A percentile compares a stretch with the other conserved stretches of the same genome.
Evolutionary conservation across 2,888 invertebrate species (phyloP).

Genomic region (Mesoligia furuncula): DNA sequence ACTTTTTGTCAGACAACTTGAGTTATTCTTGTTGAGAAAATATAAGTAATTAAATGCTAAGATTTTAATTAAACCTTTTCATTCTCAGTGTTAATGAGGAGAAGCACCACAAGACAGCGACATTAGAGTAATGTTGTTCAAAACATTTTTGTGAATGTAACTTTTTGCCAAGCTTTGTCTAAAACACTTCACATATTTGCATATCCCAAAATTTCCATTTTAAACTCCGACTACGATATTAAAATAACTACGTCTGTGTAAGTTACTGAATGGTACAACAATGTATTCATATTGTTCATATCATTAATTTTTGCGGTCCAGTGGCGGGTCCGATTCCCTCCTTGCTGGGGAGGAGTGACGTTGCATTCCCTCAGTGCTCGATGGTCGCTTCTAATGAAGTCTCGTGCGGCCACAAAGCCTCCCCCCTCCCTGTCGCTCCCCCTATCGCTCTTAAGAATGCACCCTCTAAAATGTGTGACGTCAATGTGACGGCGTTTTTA

Average conservation of each 20-base stretch:
- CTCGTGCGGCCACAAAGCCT: conserved; percentile 79
- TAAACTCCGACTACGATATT: conserved; percentile 19
- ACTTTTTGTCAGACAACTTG: conserved; percentile 28
- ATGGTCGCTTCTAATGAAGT: conserved; percentile 82
- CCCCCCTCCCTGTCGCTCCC: conserved; percentile 69
- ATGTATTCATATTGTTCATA: conserved; percentile 51
- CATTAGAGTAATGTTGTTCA: background rate
- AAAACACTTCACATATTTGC: conserved; percentile 45
- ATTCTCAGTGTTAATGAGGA: background rate
- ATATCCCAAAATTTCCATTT: conserved; percentile 39
- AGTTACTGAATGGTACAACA: conserved; percentile 32
- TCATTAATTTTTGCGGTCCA: conserved; percentile 61
- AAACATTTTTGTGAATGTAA: background rate
- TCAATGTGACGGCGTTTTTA: conserved; percentile 42
- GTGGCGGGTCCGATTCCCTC: conserved; percentile 53
- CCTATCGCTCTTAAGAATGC: conserved; percentile 70
- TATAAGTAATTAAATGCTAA: conserved; percentile 6
- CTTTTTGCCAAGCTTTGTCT: conserved; percentile 12
- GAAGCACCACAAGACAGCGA: background rate
- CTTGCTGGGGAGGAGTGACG: conserved; percentile 72
- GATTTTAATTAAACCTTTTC: background rate
- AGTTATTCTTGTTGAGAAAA: conserved; percentile 20
- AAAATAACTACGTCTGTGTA: conserved; percentile 26
- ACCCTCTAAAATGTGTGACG: conserved; percentile 58
- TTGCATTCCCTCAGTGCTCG: conserved; percentile 75